These are phyloP conservation scores for Cephalopholis sonnerati DNA, from an alignment of 2,113 vertebrate genomes.

Conservation along the genomic window DNA sequence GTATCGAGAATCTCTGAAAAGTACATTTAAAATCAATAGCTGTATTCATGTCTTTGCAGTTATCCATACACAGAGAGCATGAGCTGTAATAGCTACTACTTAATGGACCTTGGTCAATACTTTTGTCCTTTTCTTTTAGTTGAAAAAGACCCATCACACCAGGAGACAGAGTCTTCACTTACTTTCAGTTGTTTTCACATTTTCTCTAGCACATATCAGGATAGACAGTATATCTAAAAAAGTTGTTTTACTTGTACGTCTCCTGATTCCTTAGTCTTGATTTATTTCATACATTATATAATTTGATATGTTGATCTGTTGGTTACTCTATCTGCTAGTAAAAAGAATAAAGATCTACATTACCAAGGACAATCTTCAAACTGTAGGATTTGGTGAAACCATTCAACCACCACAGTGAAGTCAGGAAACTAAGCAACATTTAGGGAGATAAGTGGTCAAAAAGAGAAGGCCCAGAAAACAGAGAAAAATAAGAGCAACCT, in stretches of 20 bases:
- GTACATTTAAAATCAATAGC: background rate
- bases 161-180: background rate
- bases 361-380: background rate
- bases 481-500: background rate
- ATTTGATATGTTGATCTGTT: background rate
- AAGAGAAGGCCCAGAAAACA: background rate
- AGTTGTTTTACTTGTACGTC: background rate
- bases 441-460: background rate
- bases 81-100: background rate
- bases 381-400: background rate
- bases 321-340: too few relatives aligned
- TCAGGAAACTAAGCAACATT: background rate
- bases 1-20: background rate
- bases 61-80: background rate
- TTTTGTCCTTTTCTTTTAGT: background rate
- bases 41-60: background rate
- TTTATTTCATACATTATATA: background rate
- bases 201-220: background rate
- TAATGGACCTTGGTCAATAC: background rate
- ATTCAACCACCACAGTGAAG: background rate
- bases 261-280: background rate
- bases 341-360: too few relatives aligned
- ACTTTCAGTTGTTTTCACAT: background rate
- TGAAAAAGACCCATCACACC: background rate
- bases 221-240: background rate